A percentile compares a stretch with the other conserved stretches of the same genome.
Conservation (phyloP, 2,797 vertebrate species). For the Lophotriccus pileatus region DNA sequence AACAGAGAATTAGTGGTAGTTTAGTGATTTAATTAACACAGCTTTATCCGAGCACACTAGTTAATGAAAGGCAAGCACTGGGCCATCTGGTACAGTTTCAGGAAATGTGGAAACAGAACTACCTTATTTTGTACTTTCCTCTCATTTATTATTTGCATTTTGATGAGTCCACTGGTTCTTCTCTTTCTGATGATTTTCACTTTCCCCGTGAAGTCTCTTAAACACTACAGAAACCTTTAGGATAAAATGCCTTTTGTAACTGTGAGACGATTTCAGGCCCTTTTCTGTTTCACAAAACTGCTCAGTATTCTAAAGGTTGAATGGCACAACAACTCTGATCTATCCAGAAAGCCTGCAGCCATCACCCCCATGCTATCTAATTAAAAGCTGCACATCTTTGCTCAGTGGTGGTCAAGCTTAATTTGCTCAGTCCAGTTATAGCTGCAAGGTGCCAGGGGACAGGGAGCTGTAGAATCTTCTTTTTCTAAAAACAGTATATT, state of each 20-base stretch:
- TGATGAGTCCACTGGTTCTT: constrained; percentile 16
- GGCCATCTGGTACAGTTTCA: constrained; percentile 65
- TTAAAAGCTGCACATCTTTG: not conserved
- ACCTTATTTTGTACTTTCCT: constrained; percentile 13
- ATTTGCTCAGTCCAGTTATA: not conserved
- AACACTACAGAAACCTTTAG: not conserved
- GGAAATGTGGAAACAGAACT: constrained; percentile 30
- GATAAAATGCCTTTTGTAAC: not conserved
- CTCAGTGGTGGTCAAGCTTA: not conserved
- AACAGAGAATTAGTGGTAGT: constrained; percentile 64
- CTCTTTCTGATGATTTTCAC: not conserved
- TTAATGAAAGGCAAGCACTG: constrained; percentile 58
- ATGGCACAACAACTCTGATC: not conserved
- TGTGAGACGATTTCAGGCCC: not conserved
- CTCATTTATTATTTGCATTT: constrained; percentile 33
- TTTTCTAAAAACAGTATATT: not conserved
- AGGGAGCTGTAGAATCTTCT: not conserved
- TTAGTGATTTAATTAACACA: constrained; percentile 71
- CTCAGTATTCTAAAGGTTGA: not conserved
- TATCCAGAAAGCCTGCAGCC: not conserved
- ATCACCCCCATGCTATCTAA: not conserved
- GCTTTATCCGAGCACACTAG: constrained; percentile 60
- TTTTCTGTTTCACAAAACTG: not conserved
- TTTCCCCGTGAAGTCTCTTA: not conserved
- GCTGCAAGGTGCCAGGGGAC: not conserved